Conservation (phyloP, 2,797 vertebrate species). For the Leptoclinus maculatus region DNA sequence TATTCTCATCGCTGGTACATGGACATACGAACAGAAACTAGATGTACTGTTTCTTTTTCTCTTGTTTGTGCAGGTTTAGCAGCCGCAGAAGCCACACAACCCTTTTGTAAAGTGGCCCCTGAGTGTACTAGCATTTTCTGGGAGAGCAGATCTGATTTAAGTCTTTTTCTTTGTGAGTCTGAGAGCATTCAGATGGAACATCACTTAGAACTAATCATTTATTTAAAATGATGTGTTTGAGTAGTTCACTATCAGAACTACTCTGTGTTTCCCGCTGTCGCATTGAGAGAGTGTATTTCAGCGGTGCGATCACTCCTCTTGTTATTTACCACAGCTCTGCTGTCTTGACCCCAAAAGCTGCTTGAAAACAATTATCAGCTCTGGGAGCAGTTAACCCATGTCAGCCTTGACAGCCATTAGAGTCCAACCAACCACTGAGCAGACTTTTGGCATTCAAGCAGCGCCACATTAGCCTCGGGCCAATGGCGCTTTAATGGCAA, state of each 20-base stretch:
- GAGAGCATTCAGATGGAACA: neutral
- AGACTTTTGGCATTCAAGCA: conserved; percentile 29
- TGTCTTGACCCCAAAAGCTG: conserved; percentile 22
- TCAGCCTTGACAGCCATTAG: conserved; percentile 25
- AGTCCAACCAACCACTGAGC: conserved; percentile 26
- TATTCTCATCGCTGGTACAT: neutral
- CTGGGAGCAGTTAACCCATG: conserved; percentile 24
- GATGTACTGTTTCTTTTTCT: no score
- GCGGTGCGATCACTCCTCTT: neutral
- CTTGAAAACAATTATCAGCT: conserved; percentile 35
- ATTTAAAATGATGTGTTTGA: neutral
- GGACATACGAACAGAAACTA: no score
- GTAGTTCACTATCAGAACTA: neutral
- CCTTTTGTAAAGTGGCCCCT: neutral
- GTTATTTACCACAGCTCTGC: conserved; percentile 2
- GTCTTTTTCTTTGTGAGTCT: neutral
- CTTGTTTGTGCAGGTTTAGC: no score
- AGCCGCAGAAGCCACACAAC: neutral
- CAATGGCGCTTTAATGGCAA: conserved; percentile 31
- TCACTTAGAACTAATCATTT: neutral
- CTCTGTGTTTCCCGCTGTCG: neutral
- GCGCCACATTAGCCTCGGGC: conserved; percentile 26
- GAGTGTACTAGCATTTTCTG: neutral
- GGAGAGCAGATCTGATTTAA: neutral
- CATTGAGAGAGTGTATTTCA: neutral